Base-by-base conservation (phyloP, 2,113 vertebrate species). In the Galbula dea region DNA sequence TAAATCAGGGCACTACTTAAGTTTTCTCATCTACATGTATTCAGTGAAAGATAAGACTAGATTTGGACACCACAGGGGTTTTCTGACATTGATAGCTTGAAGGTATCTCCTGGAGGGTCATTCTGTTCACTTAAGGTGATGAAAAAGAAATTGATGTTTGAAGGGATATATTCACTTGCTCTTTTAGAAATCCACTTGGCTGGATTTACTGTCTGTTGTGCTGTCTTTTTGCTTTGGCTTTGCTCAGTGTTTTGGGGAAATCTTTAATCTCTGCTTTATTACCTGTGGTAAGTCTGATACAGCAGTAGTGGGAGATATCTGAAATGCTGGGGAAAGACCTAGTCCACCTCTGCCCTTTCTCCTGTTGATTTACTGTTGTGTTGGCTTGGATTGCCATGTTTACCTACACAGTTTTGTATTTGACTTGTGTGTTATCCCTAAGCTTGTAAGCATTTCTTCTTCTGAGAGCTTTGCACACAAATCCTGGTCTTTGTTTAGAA, bases 71-170 rank as follows among this genome's bases (percentile, higher is more conserved):
- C 36, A 15, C 24, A 0, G 20, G 37, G 46, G 49, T 63, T 94
- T 86, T 71, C 20, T 77, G 66, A 62, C 27, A 7, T 26, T 81
- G 92, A 83, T 61, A 77, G 69, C 88, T 94, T 73, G 41, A 92
- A 83, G 78, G 52, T 57, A 43, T 65, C 57, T 89, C 54, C 66
- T 75, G 26, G 10, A 85, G 15, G 34, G 71, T 86, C 43, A 30
- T 67, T 67, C 29, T 71, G 0, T 46, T 93, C 86, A n/a, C 59
- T 92, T 76, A 51, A 54, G 48, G 65, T 61, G 79, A 74, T 83
- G 84, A n/a, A 74, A 68, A 71, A 87, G n/a, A 83, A 93, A 83
- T 26, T 37, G 91, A 18, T 89, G 68, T 90, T 81, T 90, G 76
- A 86, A 86, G 23, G 65, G 73, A 19, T 93, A 32, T 57, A 32